Base-by-base conservation (phyloP, 2,113 vertebrate genomes). In the Oreocharis arfaki region DNA sequence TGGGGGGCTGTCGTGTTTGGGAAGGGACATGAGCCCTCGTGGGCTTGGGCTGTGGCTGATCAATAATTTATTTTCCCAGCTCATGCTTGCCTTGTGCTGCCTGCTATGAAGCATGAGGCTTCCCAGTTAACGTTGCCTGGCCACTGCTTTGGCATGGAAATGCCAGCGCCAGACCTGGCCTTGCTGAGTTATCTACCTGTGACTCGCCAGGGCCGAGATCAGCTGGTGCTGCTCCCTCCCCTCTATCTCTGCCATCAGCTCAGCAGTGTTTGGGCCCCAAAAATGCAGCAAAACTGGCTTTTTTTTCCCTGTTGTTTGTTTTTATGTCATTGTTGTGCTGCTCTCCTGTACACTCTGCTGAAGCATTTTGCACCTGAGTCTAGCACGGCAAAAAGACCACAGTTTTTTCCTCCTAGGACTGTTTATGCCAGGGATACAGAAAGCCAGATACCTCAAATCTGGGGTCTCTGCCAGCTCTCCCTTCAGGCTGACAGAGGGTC, bases 391-490 rank as follows among this genome's bases (percentile, higher is more conserved):
- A 68, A 84, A 57, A 65, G 8, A n/a, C 9, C 17, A 42, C 14
- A 30, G 6, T 2, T 65, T 70, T 71, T 91, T n/a, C 13, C 52
- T 84, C 24, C 44, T 64, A 88, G 44, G 32, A 52, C 12, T 18
- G 24, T 80, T 91, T 64, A 44, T 93, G 63, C 90, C 93, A 95
- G 41, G 80, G 68, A 71, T 68, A 60, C 28, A 92, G 88, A 92
- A 86, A 96, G 50, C 30, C 93, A 97, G 92, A 90, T 86, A 52
- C 35, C 52, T 87, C 41, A 78, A 71, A 57, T 74, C 55, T 84
- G 85, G 84, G 79, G 90, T 91, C 47, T 46, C 42, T 94, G 95
- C 95, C 92, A 97, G 88, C 71, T 93, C 50, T 95, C 33, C 71
- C 68, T 80, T 94, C 68, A 47, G 76, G 44, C 90, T 84, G 79